Conservation (phyloP, 2,888 invertebrate species). For the Fragum whitleyi region DNA sequence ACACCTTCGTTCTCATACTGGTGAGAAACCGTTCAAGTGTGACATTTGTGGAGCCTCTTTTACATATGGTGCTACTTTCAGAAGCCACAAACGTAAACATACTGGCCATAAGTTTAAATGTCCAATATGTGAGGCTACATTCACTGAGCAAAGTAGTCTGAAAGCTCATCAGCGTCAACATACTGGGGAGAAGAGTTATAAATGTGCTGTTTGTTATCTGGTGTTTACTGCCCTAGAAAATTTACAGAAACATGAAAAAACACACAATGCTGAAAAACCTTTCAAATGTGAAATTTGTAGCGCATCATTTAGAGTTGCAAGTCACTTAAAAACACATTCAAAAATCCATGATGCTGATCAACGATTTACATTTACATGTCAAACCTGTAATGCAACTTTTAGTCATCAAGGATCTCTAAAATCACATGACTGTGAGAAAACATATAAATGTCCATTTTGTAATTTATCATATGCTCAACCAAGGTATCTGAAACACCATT, state of each 20-base stretch:
- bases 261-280: background rate
- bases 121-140: background rate
- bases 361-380: background rate
- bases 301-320: background rate
- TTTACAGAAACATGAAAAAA: background rate
- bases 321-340: background rate
- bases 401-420: background rate
- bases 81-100: too few relatives aligned
- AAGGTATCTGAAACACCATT: background rate
- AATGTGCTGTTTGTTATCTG: background rate
- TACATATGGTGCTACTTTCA: too few relatives aligned
- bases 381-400: background rate
- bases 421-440: background rate
- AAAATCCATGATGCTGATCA: background rate
- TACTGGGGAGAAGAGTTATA: background rate
- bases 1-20: too few relatives aligned
- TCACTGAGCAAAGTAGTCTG: background rate
- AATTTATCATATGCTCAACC: too few relatives aligned
- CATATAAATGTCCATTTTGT: background rate
- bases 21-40: too few relatives aligned
- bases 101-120: background rate
- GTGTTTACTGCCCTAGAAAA: background rate
- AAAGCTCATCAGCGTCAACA: background rate
- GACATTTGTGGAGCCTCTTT: too few relatives aligned
- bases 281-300: background rate